Percentiles rank a stretch among this genome's conserved stretches.
These are phyloP conservation scores for Caenorhabditis doughertyi DNA, from an alignment of 2,888 invertebrate species.

Conservation along the genomic window DNA sequence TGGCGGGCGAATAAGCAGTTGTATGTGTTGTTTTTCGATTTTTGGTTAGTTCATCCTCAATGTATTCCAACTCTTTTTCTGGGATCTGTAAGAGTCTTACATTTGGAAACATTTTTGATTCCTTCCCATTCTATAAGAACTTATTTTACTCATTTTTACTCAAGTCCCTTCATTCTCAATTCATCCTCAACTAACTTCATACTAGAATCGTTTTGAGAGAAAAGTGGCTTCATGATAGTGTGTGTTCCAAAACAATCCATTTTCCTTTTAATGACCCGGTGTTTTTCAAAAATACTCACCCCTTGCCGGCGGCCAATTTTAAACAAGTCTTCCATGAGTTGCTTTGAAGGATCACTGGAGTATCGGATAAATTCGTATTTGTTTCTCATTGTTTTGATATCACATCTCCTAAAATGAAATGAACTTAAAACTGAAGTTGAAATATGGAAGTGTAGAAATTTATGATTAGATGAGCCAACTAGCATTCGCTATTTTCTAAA, in stretches of 20 bases:
- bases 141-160: not conserved
- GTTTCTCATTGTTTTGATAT: conserved; percentile 64
- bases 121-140: too few species aligned
- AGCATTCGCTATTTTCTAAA: too few species aligned
- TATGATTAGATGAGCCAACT: too few species aligned
- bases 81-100: conserved; percentile 67
- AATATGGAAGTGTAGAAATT: too few species aligned
- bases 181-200: not conserved
- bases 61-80: conserved; percentile 66
- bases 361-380: conserved; percentile 72
- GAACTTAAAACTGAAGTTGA: too few species aligned
- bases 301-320: conserved; percentile 63
- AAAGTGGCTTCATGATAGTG: conserved; percentile 57
- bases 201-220: conserved; percentile 12
- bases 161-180: not conserved
- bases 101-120: not conserved
- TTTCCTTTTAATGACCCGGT: conserved; percentile 43
- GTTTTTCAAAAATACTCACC: conserved; percentile 48
- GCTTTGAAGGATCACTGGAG: conserved; percentile 68
- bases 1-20: conserved; percentile 73
- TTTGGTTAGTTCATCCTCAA: conserved; percentile 66
- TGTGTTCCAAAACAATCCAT: conserved; percentile 47
- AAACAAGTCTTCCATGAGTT: conserved; percentile 66
- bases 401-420: conserved; percentile 81
- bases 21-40: conserved; percentile 75